phyloP scores from a whole-genome alignment of 2,888 invertebrate genomes.

The Gasteruption jaculator region DNA sequence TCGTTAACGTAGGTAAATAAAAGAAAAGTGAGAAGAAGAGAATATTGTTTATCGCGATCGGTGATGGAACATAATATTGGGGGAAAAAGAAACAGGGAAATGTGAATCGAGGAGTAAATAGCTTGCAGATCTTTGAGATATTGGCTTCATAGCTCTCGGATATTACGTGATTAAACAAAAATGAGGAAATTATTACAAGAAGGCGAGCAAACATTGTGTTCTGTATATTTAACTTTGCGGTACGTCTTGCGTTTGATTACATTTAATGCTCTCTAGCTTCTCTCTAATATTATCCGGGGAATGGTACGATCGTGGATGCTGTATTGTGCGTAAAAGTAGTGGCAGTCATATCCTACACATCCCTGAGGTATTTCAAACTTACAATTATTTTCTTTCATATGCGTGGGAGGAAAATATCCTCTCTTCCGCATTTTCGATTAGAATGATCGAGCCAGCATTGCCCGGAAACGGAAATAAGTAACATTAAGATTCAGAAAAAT shows the following conservation, averaged over 20 bases:
- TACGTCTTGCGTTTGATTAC: slow-evolving; percentile 17
- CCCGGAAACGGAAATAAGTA: slow-evolving; percentile 3
- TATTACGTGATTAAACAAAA: too few species aligned
- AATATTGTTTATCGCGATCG: too few species aligned
- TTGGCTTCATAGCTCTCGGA: too few species aligned
- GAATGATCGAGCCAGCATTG: slow-evolving; percentile 1
- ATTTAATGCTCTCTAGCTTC: slow-evolving; percentile 5
- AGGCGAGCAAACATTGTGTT: too few species aligned
- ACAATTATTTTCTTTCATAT: too few species aligned
- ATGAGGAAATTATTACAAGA: too few species aligned
- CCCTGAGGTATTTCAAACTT: too few species aligned
- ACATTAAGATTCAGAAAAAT: slow-evolving; percentile 1
- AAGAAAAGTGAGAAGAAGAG: too few species aligned
- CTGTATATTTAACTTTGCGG: slow-evolving; percentile 11
- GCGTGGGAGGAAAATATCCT: slow-evolving; percentile 3
- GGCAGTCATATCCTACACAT: slow-evolving; percentile 8
- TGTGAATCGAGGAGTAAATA: neutral
- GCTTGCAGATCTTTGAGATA: too few species aligned
- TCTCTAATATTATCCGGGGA: slow-evolving; percentile 20
- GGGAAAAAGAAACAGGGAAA: neutral
- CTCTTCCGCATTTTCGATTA: slow-evolving; percentile 1
- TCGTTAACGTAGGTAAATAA: too few species aligned
- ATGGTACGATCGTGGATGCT: slow-evolving; percentile 13
- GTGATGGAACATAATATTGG: too few species aligned
- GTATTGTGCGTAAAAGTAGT: slow-evolving; percentile 24